Evolutionary conservation across 1,140 invertebrate genomes (phyloP), one percentile per base, ranked within the genome.

Genomic region (Chironomus tepperi): DNA sequence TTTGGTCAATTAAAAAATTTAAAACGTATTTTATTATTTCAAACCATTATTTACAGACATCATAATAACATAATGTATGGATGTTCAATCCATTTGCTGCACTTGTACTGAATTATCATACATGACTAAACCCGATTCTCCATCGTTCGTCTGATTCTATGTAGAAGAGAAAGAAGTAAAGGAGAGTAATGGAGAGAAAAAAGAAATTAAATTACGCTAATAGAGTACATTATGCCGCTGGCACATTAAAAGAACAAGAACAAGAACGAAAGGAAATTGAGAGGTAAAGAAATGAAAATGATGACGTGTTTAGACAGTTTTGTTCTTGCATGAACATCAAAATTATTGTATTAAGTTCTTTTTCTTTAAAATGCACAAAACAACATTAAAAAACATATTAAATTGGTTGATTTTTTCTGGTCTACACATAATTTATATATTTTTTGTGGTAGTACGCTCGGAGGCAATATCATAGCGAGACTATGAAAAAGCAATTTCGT

Each of bases 171-270:
- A 7, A 70, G 12, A 19, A 21, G 6, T 6, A 70, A 5, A 70
- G 16, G 65, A 70, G 65, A n/a, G n/a, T 12, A 57, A 57, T 10
- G 47, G 18, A 70, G 65, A 70, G 64, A 70, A 70, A 57, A 57
- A 57, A 70, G 65, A 70, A 70, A 70, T 70, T 70, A 70, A 70
- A 70, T 70, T 70, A 70, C 19, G 10, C 65, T 70, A 70, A 70
- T 70, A 70, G 65, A 70, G 65, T 18, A 34, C 24, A 70, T 70
- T 19, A 70, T 16, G 65, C 65, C 65, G 65, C 65, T 10, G 18
- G 65, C 16, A 10, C 65, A 19, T 18, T 21, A 18, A 18, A 18
- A 70, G 16, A 7, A 18, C 65, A 7, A 70, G 19, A 70, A 19
- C 8, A 10, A 70, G n/a, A 70, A 18, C 18, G n/a, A 70, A 70